phyloP scores from a whole-genome alignment of 2,113 vertebrate genomes.

The Siphamia tubifer region DNA sequence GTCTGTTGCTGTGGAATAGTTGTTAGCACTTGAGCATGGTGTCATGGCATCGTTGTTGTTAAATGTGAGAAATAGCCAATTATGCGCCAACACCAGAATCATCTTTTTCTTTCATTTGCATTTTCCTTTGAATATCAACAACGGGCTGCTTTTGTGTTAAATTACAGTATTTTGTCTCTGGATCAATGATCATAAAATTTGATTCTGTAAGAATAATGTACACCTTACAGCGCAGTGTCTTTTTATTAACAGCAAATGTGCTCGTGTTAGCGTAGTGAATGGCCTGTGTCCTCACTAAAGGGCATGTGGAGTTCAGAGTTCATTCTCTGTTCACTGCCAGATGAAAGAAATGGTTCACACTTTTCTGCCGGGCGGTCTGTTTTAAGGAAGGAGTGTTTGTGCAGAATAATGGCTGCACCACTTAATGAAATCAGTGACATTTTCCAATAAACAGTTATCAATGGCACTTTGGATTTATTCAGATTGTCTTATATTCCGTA shows the following conservation, averaged over 20 bases:
- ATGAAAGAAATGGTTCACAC: conserved; percentile 60
- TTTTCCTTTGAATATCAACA: conserved; percentile 32
- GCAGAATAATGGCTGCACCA: conserved; percentile 52
- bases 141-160: background rate
- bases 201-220: conserved; percentile 28
- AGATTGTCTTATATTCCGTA: conserved; percentile 1
- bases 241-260: conserved; percentile 34
- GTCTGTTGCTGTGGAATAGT: conserved; percentile 38
- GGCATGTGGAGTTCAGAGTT: conserved; percentile 79
- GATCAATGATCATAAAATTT: conserved; percentile 62
- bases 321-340: conserved; percentile 73
- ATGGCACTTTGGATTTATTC: conserved; percentile 22
- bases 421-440: conserved; percentile 67
- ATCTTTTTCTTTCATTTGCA: conserved; percentile 22
- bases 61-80: conserved; percentile 57
- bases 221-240: background rate
- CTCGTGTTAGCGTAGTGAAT: conserved; percentile 54
- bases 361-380: conserved; percentile 38
- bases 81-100: conserved; percentile 20
- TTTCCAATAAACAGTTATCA: conserved; percentile 42
- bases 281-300: conserved; percentile 68
- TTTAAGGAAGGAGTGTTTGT: conserved; percentile 42
- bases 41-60: conserved; percentile 20
- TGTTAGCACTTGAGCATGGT: conserved; percentile 28
- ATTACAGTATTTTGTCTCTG: conserved; percentile 11